Percentiles rank a stretch among this genome's conserved stretches.
phyloP scores from a whole-genome alignment of 2,113 vertebrate species.

The Ceyx cyanopectus region DNA sequence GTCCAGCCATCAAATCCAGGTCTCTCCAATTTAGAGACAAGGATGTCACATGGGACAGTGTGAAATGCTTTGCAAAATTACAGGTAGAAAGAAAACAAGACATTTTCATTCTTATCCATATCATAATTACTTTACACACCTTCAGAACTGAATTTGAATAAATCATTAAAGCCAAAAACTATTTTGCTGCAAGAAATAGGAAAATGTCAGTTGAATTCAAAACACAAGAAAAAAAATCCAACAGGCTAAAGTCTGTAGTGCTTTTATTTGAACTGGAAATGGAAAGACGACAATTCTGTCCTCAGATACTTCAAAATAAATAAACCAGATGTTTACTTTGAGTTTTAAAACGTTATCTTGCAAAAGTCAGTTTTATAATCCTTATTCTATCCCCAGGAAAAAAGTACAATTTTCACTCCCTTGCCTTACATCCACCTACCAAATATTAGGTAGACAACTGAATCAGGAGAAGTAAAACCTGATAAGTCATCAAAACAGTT shows the following conservation, averaged over 20 bases:
- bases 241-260: neutral
- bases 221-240: neutral
- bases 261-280: neutral
- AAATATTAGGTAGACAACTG: neutral
- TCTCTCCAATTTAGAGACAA: neutral
- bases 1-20: neutral
- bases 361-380: neutral
- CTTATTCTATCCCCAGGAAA: neutral
- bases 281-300: neutral
- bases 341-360: neutral
- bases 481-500: neutral
- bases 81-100: neutral
- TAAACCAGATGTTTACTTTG: neutral
- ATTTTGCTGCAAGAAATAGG: neutral
- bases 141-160: neutral
- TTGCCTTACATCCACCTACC: neutral
- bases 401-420: neutral
- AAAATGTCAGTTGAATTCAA: slow-evolving; percentile 5
- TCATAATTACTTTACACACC: neutral
- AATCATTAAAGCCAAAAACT: neutral
- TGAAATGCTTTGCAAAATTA: neutral
- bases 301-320: neutral
- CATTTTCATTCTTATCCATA: neutral
- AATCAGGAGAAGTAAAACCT: neutral
- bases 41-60: neutral